Conservation (phyloP, 2,888 invertebrate species). For the Smittia aterrima region DNA sequence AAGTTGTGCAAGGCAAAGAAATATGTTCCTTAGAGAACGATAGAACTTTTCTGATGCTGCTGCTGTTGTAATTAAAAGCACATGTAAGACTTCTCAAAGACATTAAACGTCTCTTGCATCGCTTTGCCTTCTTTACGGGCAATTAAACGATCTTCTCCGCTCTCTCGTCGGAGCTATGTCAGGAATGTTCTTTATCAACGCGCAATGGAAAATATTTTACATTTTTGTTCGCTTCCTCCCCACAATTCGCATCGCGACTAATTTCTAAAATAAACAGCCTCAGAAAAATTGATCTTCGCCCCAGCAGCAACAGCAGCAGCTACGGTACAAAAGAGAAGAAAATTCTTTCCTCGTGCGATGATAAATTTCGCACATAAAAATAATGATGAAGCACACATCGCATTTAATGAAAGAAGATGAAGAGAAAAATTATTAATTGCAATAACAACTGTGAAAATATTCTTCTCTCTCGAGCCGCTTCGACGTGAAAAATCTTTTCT, state of each 20-base stretch:
- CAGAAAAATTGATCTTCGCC: neutral
- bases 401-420: conserved; percentile 18
- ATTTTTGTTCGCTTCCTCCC: neutral
- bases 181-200: conserved; percentile 4
- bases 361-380: conserved; percentile 12
- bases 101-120: neutral
- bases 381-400: conserved; percentile 11
- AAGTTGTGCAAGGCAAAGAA: too few relatives aligned
- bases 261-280: neutral
- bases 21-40: too few relatives aligned
- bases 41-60: too few relatives aligned
- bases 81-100: neutral
- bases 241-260: neutral
- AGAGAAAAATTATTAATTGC: conserved; percentile 19
- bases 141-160: conserved; percentile 2
- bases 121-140: neutral
- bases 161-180: neutral
- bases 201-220: neutral
- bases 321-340: neutral
- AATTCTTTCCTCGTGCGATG: conserved; percentile 4
- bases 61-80: neutral
- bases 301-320: too few relatives aligned
- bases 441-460: conserved; percentile 36
- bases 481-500: neutral
- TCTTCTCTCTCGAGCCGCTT: neutral